Evolutionary conservation across 2,797 vertebrate species (phyloP).

Genomic region (Uromys caudimaculatus): DNA sequence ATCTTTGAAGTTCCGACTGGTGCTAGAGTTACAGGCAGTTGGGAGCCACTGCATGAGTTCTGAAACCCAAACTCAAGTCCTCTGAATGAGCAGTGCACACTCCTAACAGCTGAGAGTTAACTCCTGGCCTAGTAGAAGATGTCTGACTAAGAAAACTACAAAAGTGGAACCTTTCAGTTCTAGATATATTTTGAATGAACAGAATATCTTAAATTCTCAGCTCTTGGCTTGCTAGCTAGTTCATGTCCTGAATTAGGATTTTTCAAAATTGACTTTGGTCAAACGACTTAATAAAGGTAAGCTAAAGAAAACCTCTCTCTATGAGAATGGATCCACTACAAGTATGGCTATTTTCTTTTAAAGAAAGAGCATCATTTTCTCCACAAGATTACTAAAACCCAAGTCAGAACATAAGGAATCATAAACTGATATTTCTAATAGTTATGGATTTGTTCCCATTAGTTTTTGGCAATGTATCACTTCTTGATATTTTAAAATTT

Average conservation of each 20-base stretch:
- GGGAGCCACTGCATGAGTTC: neutral
- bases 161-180: neutral
- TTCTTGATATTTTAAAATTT: constrained; percentile 73
- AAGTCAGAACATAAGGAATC: constrained; percentile 66
- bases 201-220: constrained; percentile 34
- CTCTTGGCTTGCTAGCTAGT: neutral
- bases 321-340: neutral
- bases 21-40: neutral
- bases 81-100: neutral
- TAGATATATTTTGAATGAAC: constrained; percentile 30
- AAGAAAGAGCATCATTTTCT: constrained; percentile 57
- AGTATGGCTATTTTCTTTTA: neutral
- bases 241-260: constrained; percentile 25
- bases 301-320: constrained; percentile 21
- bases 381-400: constrained; percentile 58
- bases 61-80: neutral
- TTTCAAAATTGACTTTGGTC: constrained; percentile 48
- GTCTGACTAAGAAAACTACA: neutral
- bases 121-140: neutral
- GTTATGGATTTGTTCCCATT: constrained; percentile 76
- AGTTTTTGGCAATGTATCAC: constrained; percentile 64
- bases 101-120: neutral
- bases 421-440: constrained; percentile 73
- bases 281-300: neutral
- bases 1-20: neutral